Base-by-base conservation (phyloP, 2,113 vertebrate genomes). In the Campylomormyrus numenius region DNA sequence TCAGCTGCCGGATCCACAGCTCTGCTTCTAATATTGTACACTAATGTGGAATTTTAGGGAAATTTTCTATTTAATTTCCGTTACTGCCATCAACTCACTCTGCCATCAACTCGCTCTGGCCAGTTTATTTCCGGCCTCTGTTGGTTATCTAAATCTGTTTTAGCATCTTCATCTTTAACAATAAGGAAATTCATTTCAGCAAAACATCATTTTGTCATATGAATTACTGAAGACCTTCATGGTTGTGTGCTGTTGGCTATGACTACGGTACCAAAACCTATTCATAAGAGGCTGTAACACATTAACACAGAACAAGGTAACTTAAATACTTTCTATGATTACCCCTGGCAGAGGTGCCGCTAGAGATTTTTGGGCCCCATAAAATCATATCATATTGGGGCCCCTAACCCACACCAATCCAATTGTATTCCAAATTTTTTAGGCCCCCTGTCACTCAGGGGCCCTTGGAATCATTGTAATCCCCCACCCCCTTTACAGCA, bases 31-130 rank as follows among this genome's bases (percentile, higher is more conserved):
- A 56, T 56, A 56, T 56, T 56, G 19, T 56, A 21, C 1, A 10
- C 24, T 86, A 86, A 86, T 27, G 11, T 50, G 10, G 45, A 86
- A 10, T n/a, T 86, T 85, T 86, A 50, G 48, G 84, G 24, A 49
- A 86, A 50, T n/a, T 27, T 50, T 49, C 10, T 86, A 24, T 86
- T 86, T 86, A 86, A 86, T 86, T 49, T 86, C 84, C 84, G 84
- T 49, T 86, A 86, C 70, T 52, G 50, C 13, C 50, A 50, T 19
- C 21, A 85, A 42, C 80, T 46, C 80, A 49, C 49, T 11, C 10
- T 56, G 53, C 53, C 53, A 56, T 24, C 10, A 49, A 46, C 84
- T 86, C 84, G 50, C 48, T 21, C 10, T 50, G 11, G 45, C 10
- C 84, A 86, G 7, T 86, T 86, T 86, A 86, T 86, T 86, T 86